Percentiles rank a stretch among this genome's conserved stretches.
Evolutionary conservation across 2,797 vertebrate species (phyloP).

Genomic region (Nyctibius grandis): DNA sequence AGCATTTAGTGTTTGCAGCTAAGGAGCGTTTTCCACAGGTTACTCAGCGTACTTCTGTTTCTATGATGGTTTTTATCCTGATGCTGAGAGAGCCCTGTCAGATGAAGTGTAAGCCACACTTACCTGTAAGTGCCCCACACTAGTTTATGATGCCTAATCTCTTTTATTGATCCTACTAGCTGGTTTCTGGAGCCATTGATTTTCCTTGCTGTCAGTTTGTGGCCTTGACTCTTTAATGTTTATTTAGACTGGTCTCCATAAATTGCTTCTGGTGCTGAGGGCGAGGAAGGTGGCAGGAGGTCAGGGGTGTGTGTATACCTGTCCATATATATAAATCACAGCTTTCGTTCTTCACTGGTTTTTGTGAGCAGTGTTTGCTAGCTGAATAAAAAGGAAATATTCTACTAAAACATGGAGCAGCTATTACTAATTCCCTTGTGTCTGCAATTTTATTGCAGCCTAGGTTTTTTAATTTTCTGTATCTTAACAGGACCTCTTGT

Average conservation of each 20-base stretch:
- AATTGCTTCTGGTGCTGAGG: conserved; percentile 77
- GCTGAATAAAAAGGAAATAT: conserved; percentile 70
- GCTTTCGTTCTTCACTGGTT: conserved; percentile 71
- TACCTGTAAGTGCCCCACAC: conserved; percentile 70
- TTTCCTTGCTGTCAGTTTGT: conserved; percentile 79
- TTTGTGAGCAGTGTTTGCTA: conserved; percentile 68
- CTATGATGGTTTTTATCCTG: conserved; percentile 69
- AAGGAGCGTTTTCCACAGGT: conserved; percentile 32
- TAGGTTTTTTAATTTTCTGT: conserved; percentile 69
- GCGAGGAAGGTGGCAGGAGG: conserved; percentile 59
- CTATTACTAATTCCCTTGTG: conserved; percentile 54
- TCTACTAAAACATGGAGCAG: conserved; percentile 51
- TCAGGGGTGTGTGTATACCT: conserved; percentile 74
- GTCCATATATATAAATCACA: conserved; percentile 80
- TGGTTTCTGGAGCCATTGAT: conserved; percentile 80
- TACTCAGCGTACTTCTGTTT: conserved; percentile 52
- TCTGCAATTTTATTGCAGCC: conserved; percentile 48
- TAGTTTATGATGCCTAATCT: conserved; percentile 74
- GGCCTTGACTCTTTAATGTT: conserved; percentile 81
- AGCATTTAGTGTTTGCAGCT: conserved; percentile 52
- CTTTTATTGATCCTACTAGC: conserved; percentile 79
- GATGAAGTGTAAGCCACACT: conserved; percentile 72
- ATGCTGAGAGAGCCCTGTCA: conserved; percentile 61
- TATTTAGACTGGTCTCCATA: conserved; percentile 80
- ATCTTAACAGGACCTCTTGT: conserved; percentile 38